Evolutionary conservation across 2,888 invertebrate genomes (phyloP).

Genomic region (Stenotaenia linearis): DNA sequence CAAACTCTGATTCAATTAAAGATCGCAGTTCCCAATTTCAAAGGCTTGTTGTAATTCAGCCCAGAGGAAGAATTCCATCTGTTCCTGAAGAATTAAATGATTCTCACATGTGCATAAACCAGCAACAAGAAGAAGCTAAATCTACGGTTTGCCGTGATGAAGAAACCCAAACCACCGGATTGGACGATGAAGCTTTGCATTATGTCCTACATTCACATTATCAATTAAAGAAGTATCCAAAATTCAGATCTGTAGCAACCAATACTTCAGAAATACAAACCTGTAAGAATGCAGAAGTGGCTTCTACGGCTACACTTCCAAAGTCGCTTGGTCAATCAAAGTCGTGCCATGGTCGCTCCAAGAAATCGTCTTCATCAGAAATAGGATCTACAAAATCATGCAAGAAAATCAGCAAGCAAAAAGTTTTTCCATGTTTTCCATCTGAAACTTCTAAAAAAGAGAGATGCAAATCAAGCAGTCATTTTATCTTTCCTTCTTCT

Average conservation of each 20-base stretch:
- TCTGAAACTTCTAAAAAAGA: neutral
- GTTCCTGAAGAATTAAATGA: neutral
- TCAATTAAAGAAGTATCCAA: neutral
- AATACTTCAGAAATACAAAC: neutral
- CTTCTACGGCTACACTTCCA: neutral
- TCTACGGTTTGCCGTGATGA: neutral
- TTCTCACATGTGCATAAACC: neutral
- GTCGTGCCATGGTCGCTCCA: neutral
- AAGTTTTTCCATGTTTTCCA: neutral
- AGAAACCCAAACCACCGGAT: slow-evolving; percentile 1
- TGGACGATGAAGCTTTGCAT: no score
- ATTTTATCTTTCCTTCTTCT: neutral
- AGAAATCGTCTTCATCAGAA: neutral
- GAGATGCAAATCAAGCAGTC: neutral
- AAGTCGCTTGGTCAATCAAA: neutral
- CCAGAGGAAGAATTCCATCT: neutral
- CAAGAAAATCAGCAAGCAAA: neutral
- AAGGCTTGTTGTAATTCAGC: neutral
- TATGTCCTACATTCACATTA: neutral
- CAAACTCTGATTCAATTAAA: no score
- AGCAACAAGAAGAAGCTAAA: neutral
- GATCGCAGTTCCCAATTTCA: neutral
- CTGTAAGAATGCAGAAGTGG: no score
- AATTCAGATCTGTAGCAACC: neutral
- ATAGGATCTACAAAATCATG: neutral